Evolutionary conservation across 2,113 vertebrate species (phyloP).

Genomic region (Hylia prasina): DNA sequence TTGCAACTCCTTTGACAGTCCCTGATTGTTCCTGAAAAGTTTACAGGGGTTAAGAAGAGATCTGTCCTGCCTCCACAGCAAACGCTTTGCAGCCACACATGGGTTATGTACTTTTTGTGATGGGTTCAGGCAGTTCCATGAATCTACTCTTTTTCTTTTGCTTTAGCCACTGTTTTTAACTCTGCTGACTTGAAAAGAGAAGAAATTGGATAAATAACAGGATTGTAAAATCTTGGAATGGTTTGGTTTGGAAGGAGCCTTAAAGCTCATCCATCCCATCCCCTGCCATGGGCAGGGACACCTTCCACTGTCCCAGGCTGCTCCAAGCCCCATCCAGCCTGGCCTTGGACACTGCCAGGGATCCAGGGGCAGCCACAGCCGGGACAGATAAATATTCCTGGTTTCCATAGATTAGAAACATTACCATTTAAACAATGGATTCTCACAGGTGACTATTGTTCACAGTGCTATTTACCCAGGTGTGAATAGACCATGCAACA

Average conservation of each 20-base stretch:
- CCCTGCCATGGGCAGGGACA: background rate
- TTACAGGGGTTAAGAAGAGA: background rate
- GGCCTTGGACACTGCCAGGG: background rate
- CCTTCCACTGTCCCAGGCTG: background rate
- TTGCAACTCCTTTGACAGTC: background rate
- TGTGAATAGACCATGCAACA: fast-evolving
- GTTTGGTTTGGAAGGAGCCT: background rate
- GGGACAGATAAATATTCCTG: background rate
- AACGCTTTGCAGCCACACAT: background rate
- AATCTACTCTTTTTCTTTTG: background rate
- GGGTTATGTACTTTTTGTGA: background rate
- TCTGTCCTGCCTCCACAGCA: background rate
- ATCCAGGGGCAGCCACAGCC: fast-evolving
- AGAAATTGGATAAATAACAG: background rate
- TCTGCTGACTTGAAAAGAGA: background rate
- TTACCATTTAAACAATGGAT: background rate
- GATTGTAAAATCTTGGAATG: background rate
- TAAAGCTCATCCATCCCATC: fast-evolving
- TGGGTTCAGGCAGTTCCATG: background rate
- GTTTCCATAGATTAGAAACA: background rate
- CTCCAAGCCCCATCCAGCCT: fast-evolving
- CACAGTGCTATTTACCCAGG: background rate
- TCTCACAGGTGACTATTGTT: background rate
- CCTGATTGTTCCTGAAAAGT: background rate
- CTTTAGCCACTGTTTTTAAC: background rate